phyloP scores from a whole-genome alignment of 2,888 invertebrate species.

The Seira ritae region DNA sequence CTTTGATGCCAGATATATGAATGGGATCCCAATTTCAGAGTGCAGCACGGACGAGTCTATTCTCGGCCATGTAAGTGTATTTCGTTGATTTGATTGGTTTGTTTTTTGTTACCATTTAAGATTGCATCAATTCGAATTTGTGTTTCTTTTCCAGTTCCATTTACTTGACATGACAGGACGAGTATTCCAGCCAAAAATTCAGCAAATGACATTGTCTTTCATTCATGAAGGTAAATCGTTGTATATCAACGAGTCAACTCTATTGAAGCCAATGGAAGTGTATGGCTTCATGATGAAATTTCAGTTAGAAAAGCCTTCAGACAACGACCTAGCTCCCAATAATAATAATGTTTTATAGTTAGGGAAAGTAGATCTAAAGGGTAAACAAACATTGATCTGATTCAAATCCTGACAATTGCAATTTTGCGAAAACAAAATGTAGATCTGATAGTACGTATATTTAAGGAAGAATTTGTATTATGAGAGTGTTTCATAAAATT shows the following conservation, averaged over 20 bases:
- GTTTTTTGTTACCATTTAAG: background rate
- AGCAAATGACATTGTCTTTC: constrained; percentile 72
- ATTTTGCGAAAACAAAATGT: too few species aligned
- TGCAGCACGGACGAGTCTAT: constrained; percentile 62
- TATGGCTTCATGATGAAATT: constrained; percentile 70
- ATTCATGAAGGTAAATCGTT: constrained; percentile 68
- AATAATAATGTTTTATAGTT: too few species aligned
- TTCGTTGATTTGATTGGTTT: background rate
- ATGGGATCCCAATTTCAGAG: constrained; percentile 53
- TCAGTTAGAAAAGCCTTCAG: constrained; percentile 52
- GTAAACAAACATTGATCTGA: too few species aligned
- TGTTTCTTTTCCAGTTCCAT: constrained; percentile 63
- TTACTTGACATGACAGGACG: constrained; percentile 69
- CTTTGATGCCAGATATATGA: constrained; percentile 69
- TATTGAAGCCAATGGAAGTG: constrained; percentile 73
- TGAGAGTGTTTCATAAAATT: too few species aligned
- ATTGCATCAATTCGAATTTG: too few species aligned
- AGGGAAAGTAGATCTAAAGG: too few species aligned
- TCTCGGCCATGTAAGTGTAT: constrained; percentile 68
- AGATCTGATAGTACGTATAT: too few species aligned
- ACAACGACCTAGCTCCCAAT: too few species aligned
- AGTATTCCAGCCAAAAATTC: constrained; percentile 66
- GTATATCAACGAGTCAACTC: constrained; percentile 66
- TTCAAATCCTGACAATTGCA: too few species aligned
- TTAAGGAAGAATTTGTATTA: too few species aligned